Conservation (phyloP, 2,888 invertebrate genomes). For the Sphinx pinastri region DNA sequence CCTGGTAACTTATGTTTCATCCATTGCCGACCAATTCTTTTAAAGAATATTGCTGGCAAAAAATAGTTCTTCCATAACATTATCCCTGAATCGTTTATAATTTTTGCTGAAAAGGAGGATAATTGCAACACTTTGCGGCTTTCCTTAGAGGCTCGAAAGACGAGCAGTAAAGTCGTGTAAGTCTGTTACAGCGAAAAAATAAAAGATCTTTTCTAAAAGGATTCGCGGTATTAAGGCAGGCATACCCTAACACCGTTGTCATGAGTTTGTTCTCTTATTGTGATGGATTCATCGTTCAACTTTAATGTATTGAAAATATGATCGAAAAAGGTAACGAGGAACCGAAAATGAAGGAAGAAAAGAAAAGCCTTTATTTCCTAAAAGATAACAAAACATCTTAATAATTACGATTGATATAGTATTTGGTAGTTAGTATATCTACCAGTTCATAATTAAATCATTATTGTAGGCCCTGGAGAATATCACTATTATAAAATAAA, state of each 20-base stretch:
- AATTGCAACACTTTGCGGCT: conserved; percentile 81
- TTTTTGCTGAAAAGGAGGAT: conserved; percentile 58
- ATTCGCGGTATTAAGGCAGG: conserved; percentile 68
- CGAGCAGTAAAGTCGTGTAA: conserved; percentile 80
- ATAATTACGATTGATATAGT: too few species aligned
- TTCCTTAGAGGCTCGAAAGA: conserved; percentile 72
- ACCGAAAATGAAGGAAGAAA: too few species aligned
- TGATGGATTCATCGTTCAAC: background rate
- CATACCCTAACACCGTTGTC: conserved; percentile 57
- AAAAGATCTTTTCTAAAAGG: conserved; percentile 77
- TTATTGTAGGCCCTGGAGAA: too few species aligned
- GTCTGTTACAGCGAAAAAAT: conserved; percentile 74
- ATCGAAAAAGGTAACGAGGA: too few species aligned
- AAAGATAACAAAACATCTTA: too few species aligned
- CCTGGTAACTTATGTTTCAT: too few species aligned
- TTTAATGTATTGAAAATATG: too few species aligned
- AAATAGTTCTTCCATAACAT: background rate
- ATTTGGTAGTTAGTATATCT: too few species aligned
- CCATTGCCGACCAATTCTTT: background rate
- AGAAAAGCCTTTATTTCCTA: too few species aligned
- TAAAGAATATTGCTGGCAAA: background rate
- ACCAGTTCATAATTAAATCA: too few species aligned
- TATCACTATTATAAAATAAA: too few species aligned
- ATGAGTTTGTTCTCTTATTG: background rate
- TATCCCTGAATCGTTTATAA: conserved; percentile 40